phyloP scores from a whole-genome alignment of 1,140 invertebrate species.

The Drosophila nasuta region DNA sequence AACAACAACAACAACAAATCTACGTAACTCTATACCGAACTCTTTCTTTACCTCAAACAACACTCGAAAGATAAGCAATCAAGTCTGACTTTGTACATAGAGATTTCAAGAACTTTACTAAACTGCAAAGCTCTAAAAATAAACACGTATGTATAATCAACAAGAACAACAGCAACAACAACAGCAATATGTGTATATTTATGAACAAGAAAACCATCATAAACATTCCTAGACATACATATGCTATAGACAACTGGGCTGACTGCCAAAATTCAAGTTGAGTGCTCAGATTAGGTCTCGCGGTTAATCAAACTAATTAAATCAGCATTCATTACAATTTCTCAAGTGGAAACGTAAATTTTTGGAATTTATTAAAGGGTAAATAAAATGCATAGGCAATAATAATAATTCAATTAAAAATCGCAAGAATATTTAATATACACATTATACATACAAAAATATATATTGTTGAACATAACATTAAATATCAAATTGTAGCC shows the following conservation, averaged over 20 bases:
- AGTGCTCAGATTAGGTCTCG: constrained; percentile 40
- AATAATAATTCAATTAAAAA: constrained; percentile 49
- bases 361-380: constrained; percentile 68
- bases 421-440: constrained; percentile 26
- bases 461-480: constrained; percentile 40
- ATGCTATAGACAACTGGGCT: constrained; percentile 50
- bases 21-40: constrained; percentile 56
- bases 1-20: constrained; percentile 21
- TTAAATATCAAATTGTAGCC: constrained; percentile 47
- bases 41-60: constrained; percentile 78
- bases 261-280: constrained; percentile 63
- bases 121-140: constrained; percentile 42
- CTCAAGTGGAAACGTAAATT: constrained; percentile 45
- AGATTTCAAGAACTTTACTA: constrained; percentile 74
- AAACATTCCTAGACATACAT: constrained; percentile 5
- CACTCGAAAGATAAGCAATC: constrained; percentile 75
- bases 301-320: constrained; percentile 31
- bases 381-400: constrained; percentile 62
- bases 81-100: constrained; percentile 81
- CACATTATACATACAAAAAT: constrained; percentile 2
- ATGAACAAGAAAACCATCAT: constrained; percentile 23
- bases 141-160: constrained; percentile 28
- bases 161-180: constrained; percentile 38
- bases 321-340: constrained; percentile 23
- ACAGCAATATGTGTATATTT: constrained; percentile 14